Conservation (phyloP, 2,113 vertebrate species). For the Corythaeola cristata region DNA sequence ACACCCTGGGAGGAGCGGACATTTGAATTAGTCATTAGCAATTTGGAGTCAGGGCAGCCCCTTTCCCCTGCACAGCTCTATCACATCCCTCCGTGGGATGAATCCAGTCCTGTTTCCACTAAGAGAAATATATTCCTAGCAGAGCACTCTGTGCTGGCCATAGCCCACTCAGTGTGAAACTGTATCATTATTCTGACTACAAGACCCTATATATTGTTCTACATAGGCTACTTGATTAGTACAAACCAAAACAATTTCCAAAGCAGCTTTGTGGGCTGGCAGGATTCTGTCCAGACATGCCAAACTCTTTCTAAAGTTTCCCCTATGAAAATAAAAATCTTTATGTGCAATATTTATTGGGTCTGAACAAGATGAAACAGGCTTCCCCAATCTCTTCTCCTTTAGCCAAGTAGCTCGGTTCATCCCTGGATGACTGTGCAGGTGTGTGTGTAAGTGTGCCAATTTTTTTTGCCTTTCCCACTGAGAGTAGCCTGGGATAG, state of each 20-base stretch:
- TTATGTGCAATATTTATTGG: background rate
- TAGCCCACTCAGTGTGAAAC: background rate
- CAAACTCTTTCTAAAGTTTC: background rate
- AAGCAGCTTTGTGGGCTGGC: background rate
- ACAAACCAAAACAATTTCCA: background rate
- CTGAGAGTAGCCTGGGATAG: background rate
- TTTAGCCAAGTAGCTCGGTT: background rate
- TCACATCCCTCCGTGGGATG: background rate
- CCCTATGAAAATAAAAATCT: background rate
- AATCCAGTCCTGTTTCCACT: background rate
- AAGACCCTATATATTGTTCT: background rate
- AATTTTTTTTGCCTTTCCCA: background rate
- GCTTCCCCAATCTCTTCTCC: background rate
- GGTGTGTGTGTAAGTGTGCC: background rate
- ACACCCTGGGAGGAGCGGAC: accelerated
- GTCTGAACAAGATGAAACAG: background rate
- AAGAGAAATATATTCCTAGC: background rate
- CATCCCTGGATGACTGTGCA: background rate
- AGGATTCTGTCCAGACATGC: background rate
- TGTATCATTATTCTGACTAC: background rate
- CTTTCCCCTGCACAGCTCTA: background rate
- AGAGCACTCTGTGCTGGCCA: background rate
- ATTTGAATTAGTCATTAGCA: background rate
- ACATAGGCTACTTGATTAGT: background rate
- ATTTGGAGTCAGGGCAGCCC: background rate